Conservation (phyloP, 2,797 vertebrate genomes). For the Platyrinchus mystaceus region DNA sequence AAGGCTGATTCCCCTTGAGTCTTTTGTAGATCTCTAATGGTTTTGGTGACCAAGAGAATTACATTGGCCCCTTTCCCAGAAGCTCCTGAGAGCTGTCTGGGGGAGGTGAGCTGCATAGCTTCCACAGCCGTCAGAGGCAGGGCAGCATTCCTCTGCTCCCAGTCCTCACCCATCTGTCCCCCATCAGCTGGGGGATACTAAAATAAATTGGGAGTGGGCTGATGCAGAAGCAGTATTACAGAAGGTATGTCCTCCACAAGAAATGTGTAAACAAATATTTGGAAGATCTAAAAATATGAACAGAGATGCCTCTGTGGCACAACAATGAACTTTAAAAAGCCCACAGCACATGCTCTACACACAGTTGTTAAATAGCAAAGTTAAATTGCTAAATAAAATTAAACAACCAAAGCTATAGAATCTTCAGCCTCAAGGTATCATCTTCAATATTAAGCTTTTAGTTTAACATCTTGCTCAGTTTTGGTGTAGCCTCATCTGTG, state of each 20-base stretch:
- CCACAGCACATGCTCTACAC: background rate
- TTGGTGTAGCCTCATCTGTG: background rate
- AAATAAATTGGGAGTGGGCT: constrained; percentile 48
- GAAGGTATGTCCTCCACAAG: constrained; percentile 16
- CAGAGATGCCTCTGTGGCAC: background rate
- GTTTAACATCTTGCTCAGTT: background rate
- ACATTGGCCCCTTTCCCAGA: background rate
- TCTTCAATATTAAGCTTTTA: background rate
- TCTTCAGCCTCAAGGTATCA: background rate
- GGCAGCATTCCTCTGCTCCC: constrained; percentile 53
- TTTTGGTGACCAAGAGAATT: background rate
- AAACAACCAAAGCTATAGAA: background rate
- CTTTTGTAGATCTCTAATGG: background rate
- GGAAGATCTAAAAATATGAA: constrained; percentile 23
- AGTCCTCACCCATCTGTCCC: constrained; percentile 53
- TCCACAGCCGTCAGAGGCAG: constrained; percentile 23
- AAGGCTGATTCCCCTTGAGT: background rate
- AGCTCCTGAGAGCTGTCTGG: background rate
- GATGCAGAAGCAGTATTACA: constrained; percentile 20
- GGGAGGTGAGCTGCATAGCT: background rate
- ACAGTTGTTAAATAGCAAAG: background rate
- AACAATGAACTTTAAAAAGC: constrained; percentile 7
- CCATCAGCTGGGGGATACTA: constrained; percentile 56
- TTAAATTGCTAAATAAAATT: background rate
- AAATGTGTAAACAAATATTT: constrained; percentile 63